phyloP scores from a whole-genome alignment of 2,113 vertebrate genomes.

The Hippocampus guttulatus region DNA sequence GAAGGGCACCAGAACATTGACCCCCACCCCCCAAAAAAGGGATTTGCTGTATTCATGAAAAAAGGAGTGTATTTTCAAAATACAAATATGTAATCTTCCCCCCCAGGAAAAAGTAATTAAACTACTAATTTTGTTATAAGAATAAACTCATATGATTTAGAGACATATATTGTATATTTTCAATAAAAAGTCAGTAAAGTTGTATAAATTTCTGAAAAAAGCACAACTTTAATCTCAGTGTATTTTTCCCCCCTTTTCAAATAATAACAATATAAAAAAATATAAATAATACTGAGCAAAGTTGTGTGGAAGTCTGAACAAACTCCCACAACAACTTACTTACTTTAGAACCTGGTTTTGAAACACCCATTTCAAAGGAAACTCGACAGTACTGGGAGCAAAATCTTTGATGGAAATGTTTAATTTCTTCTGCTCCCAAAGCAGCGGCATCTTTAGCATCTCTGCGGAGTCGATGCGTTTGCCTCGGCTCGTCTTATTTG shows the following conservation, averaged over 20 bases:
- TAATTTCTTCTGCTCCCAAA: conserved; percentile 60
- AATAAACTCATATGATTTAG: no score
- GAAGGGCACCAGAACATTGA: not conserved
- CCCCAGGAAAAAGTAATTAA: no score
- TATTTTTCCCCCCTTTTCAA: not conserved
- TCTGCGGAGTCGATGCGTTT: conserved; percentile 70
- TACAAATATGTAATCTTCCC: no score
- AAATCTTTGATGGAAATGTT: conserved; percentile 64
- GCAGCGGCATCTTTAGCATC: conserved; percentile 63
- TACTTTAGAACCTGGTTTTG: not conserved
- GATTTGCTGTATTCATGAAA: no score
- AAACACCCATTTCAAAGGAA: not conserved
- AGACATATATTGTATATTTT: no score
- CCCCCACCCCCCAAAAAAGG: no score
- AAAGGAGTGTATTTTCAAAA: not conserved
- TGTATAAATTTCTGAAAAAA: no score
- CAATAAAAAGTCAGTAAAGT: no score
- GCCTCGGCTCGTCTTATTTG: conserved; percentile 69
- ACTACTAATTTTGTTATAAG: not conserved
- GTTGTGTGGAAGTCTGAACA: not conserved
- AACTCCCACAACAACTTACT: not conserved
- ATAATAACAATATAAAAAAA: not conserved
- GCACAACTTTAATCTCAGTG: no score
- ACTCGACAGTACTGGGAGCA: conserved; percentile 2
- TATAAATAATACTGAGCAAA: not conserved